Conservation (phyloP, 2,888 invertebrate species). For the Hirtodrosophila alboralis region DNA sequence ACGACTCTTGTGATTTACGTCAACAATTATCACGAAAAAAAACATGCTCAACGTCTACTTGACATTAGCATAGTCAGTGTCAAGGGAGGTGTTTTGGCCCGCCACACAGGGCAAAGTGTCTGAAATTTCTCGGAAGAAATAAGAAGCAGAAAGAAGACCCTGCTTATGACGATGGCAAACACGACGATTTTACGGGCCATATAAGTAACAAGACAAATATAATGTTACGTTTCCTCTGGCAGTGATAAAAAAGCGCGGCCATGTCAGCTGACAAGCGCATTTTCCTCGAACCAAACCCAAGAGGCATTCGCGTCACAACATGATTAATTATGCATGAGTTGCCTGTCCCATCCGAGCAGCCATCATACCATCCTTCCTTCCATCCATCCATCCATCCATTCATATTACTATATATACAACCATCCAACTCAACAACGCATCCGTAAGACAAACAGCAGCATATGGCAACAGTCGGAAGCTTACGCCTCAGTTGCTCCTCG, state of each 20-base stretch:
- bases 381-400: not conserved
- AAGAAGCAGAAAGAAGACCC: no score
- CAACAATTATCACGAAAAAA: conserved; percentile 63
- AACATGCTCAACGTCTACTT: conserved; percentile 51
- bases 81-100: not conserved
- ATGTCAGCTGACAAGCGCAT: conserved; percentile 66
- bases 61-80: conserved; percentile 31
- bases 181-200: conserved; percentile 12
- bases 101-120: conserved; percentile 13
- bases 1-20: conserved; percentile 65
- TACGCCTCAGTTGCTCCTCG: conserved; percentile 26
- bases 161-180: conserved; percentile 42
- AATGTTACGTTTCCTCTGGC: conserved; percentile 46
- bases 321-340: conserved; percentile 74
- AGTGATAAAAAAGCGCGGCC: conserved; percentile 66
- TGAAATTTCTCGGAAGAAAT: conserved; percentile 25
- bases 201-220: conserved; percentile 69
- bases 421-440: conserved; percentile 13
- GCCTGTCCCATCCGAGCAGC: no score
- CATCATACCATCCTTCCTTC: no score
- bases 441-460: conserved; percentile 49
- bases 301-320: conserved; percentile 52
- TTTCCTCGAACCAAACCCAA: conserved; percentile 11
- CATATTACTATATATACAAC: conserved; percentile 2
- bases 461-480: conserved; percentile 43